phyloP scores from a whole-genome alignment of 2,888 invertebrate genomes.

The Melieria crassipennis region DNA sequence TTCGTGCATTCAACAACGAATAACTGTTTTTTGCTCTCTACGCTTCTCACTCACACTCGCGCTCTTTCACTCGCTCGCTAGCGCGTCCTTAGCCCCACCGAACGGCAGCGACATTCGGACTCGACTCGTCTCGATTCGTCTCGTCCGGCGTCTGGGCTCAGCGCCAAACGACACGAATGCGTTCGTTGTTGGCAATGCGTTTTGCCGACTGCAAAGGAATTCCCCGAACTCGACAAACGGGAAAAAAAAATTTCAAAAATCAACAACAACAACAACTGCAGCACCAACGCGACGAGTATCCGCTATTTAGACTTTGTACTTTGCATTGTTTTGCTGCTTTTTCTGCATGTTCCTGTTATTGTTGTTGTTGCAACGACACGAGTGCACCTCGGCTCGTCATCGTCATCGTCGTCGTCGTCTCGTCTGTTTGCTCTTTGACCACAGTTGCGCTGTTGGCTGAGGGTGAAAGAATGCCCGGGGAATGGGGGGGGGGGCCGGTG shows the following conservation, averaged over 20 bases:
- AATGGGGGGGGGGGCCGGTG: not conserved
- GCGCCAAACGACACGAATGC: constrained; percentile 40
- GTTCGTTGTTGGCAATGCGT: too few relatives aligned
- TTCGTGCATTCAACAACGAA: not conserved
- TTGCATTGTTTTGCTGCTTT: not conserved
- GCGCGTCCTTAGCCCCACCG: not conserved
- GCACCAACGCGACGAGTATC: too few relatives aligned
- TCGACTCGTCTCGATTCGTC: constrained; percentile 1
- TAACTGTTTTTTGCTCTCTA: not conserved
- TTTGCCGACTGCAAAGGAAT: constrained; percentile 44
- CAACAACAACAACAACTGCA: too few relatives aligned
- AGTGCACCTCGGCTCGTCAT: not conserved
- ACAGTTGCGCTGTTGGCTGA: not conserved
- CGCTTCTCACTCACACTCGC: not conserved
- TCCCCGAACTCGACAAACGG: constrained; percentile 46
- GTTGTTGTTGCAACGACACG: not conserved
- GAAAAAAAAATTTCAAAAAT: too few relatives aligned
- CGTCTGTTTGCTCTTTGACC: not conserved
- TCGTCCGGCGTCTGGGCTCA: constrained; percentile 40
- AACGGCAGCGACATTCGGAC: not conserved
- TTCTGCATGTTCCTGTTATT: not conserved
- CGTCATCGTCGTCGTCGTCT: not conserved
- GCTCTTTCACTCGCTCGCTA: not conserved
- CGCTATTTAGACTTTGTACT: constrained; percentile 43
- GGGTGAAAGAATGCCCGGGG: too few relatives aligned